These are phyloP conservation scores for Streptopelia turtur DNA, from an alignment of 2,797 vertebrate species.

Conservation along the genomic window DNA sequence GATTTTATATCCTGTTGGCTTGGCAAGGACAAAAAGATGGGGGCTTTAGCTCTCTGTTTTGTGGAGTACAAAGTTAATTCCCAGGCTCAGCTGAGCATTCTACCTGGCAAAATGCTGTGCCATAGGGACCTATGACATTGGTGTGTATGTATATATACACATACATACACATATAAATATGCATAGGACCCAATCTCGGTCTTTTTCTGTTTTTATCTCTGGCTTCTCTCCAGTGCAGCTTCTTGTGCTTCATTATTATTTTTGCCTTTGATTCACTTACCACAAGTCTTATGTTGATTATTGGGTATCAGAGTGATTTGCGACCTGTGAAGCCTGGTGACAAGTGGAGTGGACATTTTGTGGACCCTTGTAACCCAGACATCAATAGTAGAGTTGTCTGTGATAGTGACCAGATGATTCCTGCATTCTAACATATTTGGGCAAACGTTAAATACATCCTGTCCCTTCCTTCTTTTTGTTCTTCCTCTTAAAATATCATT, in stretches of 20 bases:
- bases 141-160: no score
- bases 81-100: not conserved
- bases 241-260: not conserved
- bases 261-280: not conserved
- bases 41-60: not conserved
- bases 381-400: not conserved
- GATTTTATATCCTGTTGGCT: not conserved
- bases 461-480: not conserved
- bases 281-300: not conserved
- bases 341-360: not conserved
- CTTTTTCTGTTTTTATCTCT: not conserved
- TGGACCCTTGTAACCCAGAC: not conserved
- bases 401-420: not conserved
- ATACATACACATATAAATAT: no score
- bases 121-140: no score
- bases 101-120: not conserved
- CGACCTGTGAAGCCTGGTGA: not conserved
- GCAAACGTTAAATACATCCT: not conserved
- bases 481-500: not conserved
- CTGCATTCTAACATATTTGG: not conserved
- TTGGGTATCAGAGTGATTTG: not conserved
- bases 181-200: not conserved
- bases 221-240: not conserved
- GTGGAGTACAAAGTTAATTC: not conserved
- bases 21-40: not conserved